A percentile compares a stretch with the other conserved stretches of the same genome.
phyloP scores from a whole-genome alignment of 2,113 vertebrate species.

The Notarius quadriscutis region DNA sequence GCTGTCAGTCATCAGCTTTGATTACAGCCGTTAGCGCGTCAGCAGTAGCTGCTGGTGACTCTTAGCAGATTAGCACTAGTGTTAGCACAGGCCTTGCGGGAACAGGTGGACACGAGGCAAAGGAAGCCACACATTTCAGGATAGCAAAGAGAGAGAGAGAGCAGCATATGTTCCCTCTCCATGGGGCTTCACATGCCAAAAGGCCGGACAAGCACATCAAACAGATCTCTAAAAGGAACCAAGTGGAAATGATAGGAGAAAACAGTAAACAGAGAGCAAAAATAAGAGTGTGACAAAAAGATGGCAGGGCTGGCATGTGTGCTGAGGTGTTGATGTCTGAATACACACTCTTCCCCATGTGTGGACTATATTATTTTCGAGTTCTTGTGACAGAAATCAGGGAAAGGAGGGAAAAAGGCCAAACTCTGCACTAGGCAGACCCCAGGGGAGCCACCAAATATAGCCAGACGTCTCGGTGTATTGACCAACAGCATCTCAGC shows the following conservation, averaged over 20 bases:
- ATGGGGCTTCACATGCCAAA: constrained; percentile 60
- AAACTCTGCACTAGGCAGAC: constrained; percentile 49
- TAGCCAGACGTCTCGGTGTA: constrained; percentile 58
- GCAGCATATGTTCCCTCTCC: constrained; percentile 66
- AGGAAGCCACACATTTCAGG: constrained; percentile 66
- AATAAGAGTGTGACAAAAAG: constrained; percentile 14
- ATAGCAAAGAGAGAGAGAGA: constrained; percentile 51
- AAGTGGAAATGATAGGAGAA: constrained; percentile 24
- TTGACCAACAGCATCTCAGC: constrained; percentile 58
- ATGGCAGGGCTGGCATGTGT: constrained; percentile 14
- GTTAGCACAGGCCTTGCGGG: constrained; percentile 43
- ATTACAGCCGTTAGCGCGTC: constrained; percentile 52
- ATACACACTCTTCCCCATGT: background rate
- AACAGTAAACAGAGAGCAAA: constrained; percentile 17
- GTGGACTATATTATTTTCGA: constrained; percentile 56
- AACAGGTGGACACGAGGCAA: constrained; percentile 61
- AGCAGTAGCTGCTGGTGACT: constrained; percentile 37
- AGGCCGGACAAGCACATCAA: constrained; percentile 56
- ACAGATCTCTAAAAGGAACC: constrained; percentile 49
- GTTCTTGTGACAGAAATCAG: constrained; percentile 43
- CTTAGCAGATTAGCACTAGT: constrained; percentile 41
- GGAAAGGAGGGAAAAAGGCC: constrained; percentile 50
- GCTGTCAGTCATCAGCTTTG: constrained; percentile 18
- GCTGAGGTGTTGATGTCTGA: constrained; percentile 24
- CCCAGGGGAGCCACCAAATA: constrained; percentile 61